Base-by-base conservation (phyloP, 2,113 vertebrate genomes). In the Brachypodius melanocephalos region DNA sequence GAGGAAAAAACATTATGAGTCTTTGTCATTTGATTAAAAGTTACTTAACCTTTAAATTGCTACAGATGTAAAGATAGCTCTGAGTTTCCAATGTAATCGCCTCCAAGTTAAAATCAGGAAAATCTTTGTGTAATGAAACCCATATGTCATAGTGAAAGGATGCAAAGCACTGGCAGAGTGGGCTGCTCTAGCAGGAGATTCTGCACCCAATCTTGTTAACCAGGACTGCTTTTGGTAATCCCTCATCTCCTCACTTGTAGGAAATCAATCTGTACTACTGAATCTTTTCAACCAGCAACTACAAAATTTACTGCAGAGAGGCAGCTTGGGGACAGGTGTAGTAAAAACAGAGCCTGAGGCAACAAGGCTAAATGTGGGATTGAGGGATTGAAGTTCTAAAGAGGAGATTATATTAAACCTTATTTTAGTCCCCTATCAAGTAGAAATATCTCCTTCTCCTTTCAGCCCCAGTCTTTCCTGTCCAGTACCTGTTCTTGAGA, bases 221-320 rank as follows among this genome's bases (percentile, higher is more conserved):
- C 95, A 96, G 97, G 96, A 96, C 97, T 95, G 96, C 97, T 98
- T 97, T 95, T 97, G 97, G 97, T 98, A 97, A 98, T 98, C 97
- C 97, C 98, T 98, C 97, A 98, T 98, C 96, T 97, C 97, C 95
- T 97, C 95, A 91, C 96, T 88, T 75, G 98, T 95, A 96, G 94
- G 98, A 98, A 98, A 98, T 98, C 98, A 98, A 98, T 98, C 97
- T 98, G 95, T 97, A 97, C 97, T 94, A 96, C 97, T 98, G 98
- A 97, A 97, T 98, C 93, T 98, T 95, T 97, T 96, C 97, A 96
- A 97, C 98, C 91, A 97, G 87, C 95, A 95, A 91, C 96, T 81
- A 96, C 95, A 96, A 98, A 98, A 98, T 98, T 97, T 98, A 98
- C 97, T 97, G 96, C 51, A 2, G 91, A 90, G 94, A 97, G 96